Conservation (phyloP, 2,888 invertebrate species). For the Choristoneura rosaceana region DNA sequence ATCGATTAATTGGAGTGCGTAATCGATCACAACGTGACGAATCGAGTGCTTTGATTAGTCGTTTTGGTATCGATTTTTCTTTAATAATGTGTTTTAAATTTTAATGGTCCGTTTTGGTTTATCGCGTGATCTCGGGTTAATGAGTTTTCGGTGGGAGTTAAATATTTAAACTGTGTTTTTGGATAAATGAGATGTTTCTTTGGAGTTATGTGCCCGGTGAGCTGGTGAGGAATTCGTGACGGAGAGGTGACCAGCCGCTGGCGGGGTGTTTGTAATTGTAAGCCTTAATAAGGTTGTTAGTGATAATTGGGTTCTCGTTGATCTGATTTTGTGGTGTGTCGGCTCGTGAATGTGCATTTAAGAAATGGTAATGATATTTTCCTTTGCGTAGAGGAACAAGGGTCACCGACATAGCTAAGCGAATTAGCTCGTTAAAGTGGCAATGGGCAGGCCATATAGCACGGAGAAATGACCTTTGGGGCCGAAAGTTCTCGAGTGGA, state of each 20-base stretch:
- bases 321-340: slow-evolving; percentile 23
- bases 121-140: slow-evolving; percentile 71
- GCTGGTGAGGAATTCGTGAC: slow-evolving; percentile 31
- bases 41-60: slow-evolving; percentile 55
- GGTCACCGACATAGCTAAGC: too few species aligned
- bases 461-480: too few species aligned
- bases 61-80: slow-evolving; percentile 41
- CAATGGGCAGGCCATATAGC: too few species aligned
- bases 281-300: slow-evolving; percentile 47
- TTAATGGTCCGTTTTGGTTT: slow-evolving; percentile 63
- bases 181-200: slow-evolving; percentile 65
- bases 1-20: slow-evolving; percentile 74
- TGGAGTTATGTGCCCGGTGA: slow-evolving; percentile 52
- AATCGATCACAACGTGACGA: slow-evolving; percentile 73
- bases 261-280: slow-evolving; percentile 47
- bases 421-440: too few species aligned
- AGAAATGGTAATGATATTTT: neutral
- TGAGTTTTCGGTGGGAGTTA: slow-evolving; percentile 64
- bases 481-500: too few species aligned
- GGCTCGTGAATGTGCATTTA: neutral
- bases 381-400: too few species aligned
- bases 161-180: slow-evolving; percentile 58
- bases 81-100: slow-evolving; percentile 50
- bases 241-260: slow-evolving; percentile 3
- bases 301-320: slow-evolving; percentile 43